These are phyloP conservation scores for Caenorhabditis brenneri DNA, from an alignment of 1,140 invertebrate species.

Conservation along the genomic window DNA sequence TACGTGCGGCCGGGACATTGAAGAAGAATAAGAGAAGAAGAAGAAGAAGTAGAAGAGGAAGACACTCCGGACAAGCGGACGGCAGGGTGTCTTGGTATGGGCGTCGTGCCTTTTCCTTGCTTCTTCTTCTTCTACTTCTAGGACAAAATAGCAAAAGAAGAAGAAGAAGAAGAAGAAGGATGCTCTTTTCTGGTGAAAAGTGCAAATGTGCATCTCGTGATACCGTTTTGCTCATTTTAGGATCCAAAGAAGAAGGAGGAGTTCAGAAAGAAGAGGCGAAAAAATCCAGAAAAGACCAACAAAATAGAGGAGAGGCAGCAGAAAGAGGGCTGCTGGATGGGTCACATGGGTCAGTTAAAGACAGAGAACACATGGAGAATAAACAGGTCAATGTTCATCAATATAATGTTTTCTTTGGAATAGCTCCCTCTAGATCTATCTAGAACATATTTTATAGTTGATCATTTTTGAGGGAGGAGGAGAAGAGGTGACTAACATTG, in stretches of 20 bases:
- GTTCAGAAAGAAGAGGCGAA: not conserved
- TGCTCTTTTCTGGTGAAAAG: not conserved
- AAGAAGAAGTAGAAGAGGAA: not conserved
- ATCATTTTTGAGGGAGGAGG: no score
- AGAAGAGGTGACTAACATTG: no score
- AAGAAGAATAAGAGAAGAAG: not conserved
- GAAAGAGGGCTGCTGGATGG: not conserved
- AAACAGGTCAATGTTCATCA: no score
- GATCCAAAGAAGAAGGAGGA: no score
- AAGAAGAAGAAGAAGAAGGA: not conserved
- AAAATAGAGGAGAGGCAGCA: not conserved
- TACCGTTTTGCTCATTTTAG: not conserved
- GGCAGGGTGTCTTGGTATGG: no score
- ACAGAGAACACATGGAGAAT: not conserved
- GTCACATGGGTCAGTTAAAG: not conserved
- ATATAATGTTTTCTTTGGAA: no score
- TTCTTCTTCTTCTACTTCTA: no score
- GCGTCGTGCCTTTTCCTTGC: no score
- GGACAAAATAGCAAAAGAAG: not conserved
- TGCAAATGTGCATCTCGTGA: slow-evolving; percentile 21
- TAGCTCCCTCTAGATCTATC: no score
- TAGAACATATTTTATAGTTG: no score
- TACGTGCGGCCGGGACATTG: not conserved
- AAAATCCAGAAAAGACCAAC: not conserved
- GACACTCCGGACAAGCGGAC: no score